phyloP scores from a whole-genome alignment of 2,113 vertebrate genomes.

The Notarius quadriscutis region DNA sequence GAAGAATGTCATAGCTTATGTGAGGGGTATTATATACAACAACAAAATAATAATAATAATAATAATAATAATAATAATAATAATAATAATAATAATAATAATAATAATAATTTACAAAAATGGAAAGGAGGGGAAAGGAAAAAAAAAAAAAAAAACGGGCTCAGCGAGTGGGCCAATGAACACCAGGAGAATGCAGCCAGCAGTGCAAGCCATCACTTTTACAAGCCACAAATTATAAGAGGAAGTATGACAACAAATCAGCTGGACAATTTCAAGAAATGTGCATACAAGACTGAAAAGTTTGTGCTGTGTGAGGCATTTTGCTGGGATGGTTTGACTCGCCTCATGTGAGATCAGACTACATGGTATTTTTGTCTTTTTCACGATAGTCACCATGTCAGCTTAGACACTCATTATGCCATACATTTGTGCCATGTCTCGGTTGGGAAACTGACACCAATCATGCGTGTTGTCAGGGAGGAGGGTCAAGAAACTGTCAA shows the following conservation, averaged over 20 bases:
- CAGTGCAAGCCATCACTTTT: not conserved
- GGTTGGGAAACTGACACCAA: too few species aligned
- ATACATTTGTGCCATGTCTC: too few species aligned
- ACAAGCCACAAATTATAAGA: not conserved
- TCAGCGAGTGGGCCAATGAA: not conserved
- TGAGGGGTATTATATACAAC: not conserved
- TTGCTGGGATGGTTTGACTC: not conserved
- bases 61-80: too few species aligned
- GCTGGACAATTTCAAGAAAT: not conserved
- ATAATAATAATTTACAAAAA: not conserved
- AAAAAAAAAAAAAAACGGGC: not conserved
- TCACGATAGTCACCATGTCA: too few species aligned
- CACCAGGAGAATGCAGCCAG: not conserved
- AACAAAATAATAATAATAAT: too few species aligned
- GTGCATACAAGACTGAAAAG: not conserved
- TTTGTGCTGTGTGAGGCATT: not conserved
- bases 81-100: too few species aligned
- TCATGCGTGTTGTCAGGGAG: too few species aligned
- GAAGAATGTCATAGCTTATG: not conserved
- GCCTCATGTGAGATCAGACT: too few species aligned
- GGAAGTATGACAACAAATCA: not conserved
- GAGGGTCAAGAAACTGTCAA: too few species aligned
- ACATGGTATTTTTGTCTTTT: too few species aligned
- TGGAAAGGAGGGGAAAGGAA: not conserved
- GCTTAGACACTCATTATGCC: too few species aligned